Percentiles rank a stretch among this genome's conserved stretches.
Conservation (phyloP, 2,113 vertebrate species). For the Ancistrus triradiatus region DNA sequence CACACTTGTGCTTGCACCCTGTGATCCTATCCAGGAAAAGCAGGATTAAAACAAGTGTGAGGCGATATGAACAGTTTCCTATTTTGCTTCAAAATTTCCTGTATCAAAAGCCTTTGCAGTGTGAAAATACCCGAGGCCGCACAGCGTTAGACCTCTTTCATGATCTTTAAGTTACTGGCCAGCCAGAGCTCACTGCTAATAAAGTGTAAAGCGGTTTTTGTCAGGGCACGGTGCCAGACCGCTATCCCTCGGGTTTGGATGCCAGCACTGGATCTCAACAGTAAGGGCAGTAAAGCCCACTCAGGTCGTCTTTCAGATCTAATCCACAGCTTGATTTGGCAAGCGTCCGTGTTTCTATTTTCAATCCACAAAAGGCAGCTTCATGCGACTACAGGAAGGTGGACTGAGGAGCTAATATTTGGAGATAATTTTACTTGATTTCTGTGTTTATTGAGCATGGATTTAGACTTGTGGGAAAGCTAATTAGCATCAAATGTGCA, state of each 20-base stretch:
- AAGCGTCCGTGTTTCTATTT: conserved; percentile 57
- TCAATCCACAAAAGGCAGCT: conserved; percentile 57
- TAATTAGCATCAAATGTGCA: conserved; percentile 61
- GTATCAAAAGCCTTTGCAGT: neutral
- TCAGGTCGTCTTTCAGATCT: conserved; percentile 55
- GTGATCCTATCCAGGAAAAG: too few relatives aligned
- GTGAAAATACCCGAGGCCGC: neutral
- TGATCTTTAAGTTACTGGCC: conserved; percentile 1
- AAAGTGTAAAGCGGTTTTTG: conserved; percentile 44
- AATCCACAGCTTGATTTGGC: conserved; percentile 62
- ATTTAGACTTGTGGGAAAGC: conserved; percentile 54
- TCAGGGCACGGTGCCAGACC: conserved; percentile 47
- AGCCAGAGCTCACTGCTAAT: conserved; percentile 34
- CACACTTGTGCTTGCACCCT: too few relatives aligned
- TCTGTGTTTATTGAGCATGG: conserved; percentile 63
- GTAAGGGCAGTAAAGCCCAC: conserved; percentile 61
- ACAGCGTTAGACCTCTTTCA: conserved; percentile 2
- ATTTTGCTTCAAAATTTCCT: too few relatives aligned
- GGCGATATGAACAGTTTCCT: too few relatives aligned
- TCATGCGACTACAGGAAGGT: conserved; percentile 55
- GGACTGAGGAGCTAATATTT: conserved; percentile 67
- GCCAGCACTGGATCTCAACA: conserved; percentile 57
- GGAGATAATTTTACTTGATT: conserved; percentile 69
- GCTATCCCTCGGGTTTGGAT: conserved; percentile 54
- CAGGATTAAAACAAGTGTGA: too few relatives aligned